phyloP scores from a whole-genome alignment of 2,797 vertebrate species.

The Sebastes aleutianus region DNA sequence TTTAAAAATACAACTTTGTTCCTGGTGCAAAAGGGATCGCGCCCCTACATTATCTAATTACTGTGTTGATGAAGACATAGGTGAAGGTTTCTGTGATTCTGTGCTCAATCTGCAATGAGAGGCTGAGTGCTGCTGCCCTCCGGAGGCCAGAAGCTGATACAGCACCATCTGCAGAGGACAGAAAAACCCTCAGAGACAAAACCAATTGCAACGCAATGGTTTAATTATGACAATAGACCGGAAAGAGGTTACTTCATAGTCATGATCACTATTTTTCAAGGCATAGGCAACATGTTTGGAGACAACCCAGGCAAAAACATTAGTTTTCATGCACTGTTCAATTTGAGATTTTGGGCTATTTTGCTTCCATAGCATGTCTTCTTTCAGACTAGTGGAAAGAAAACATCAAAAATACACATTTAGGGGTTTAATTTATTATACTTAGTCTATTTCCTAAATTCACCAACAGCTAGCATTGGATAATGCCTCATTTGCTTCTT shows the following conservation, averaged over 20 bases:
- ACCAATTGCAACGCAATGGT: background rate
- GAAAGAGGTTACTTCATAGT: background rate
- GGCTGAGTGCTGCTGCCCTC: slow-evolving; percentile 74
- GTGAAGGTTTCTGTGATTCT: slow-evolving; percentile 26
- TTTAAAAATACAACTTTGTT: slow-evolving; percentile 41
- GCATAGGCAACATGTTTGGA: background rate
- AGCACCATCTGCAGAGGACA: background rate
- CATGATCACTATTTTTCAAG: background rate
- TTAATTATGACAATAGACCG: background rate
- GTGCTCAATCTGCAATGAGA: background rate
- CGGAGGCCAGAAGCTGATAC: slow-evolving; percentile 50
- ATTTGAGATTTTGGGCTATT: too few relatives aligned
- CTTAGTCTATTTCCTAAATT: too few relatives aligned
- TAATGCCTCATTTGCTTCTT: too few relatives aligned
- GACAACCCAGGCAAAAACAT: too few relatives aligned
- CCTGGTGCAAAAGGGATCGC: slow-evolving; percentile 13
- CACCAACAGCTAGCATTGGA: too few relatives aligned
- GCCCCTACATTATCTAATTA: slow-evolving; percentile 21
- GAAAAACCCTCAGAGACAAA: background rate
- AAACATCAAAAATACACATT: too few relatives aligned
- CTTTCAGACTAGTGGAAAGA: too few relatives aligned
- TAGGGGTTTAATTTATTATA: too few relatives aligned
- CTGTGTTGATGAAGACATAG: slow-evolving; percentile 16
- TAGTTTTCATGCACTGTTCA: too few relatives aligned
- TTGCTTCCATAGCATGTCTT: too few relatives aligned